These are phyloP conservation scores for Etheostoma cragini DNA, from an alignment of 2,113 vertebrate species.

Conservation along the genomic window DNA sequence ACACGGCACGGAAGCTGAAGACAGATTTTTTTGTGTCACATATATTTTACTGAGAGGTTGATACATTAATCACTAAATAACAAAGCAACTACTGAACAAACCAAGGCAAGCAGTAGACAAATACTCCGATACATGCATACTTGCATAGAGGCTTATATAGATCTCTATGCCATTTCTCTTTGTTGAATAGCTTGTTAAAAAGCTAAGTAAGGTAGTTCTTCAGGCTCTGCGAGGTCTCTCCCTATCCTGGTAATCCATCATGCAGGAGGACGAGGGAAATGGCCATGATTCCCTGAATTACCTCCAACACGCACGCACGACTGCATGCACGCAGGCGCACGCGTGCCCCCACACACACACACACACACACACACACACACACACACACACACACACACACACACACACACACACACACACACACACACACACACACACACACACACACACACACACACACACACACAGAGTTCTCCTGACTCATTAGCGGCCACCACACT, in stretches of 20 bases:
- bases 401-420: conserved; percentile 19
- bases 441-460: conserved; percentile 15
- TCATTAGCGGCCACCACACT: conserved; percentile 40
- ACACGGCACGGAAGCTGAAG: not conserved
- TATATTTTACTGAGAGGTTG: not conserved
- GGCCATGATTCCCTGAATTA: conserved; percentile 57
- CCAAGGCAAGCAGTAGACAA: not conserved
- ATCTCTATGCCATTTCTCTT: not conserved
- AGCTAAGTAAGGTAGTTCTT: conserved; percentile 1
- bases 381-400: conserved; percentile 12
- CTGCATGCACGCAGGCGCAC: no score
- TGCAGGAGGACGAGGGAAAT: conserved; percentile 39
- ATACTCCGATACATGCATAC: not conserved
- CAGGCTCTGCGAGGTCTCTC: conserved; percentile 29
- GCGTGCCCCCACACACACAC: conserved; percentile 13
- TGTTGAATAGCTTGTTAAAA: conserved; percentile 35
- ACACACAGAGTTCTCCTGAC: conserved; percentile 27
- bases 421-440: conserved; percentile 12
- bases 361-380: conserved; percentile 16
- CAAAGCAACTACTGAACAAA: not conserved
- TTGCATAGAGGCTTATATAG: not conserved
- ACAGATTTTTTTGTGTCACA: not conserved
- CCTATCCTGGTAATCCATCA: conserved; percentile 58
- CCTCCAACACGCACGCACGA: conserved; percentile 13
- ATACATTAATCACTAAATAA: not conserved